These are phyloP conservation scores for Cherax destructor DNA, from an alignment of 1,140 invertebrate species.

Conservation along the genomic window DNA sequence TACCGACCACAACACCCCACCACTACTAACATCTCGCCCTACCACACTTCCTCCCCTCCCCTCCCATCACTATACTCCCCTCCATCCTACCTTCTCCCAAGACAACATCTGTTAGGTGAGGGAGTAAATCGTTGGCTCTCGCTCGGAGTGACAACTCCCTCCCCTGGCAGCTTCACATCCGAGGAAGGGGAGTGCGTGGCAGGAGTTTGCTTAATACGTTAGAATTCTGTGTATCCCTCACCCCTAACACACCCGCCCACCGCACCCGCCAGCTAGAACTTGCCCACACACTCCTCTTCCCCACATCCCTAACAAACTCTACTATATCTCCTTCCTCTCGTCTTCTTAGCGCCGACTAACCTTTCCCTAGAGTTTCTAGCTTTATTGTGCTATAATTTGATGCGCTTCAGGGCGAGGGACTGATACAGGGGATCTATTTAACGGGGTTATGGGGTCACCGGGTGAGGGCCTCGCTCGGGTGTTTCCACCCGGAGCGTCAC, in stretches of 20 bases:
- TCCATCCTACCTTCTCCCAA: not conserved
- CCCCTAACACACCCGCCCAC: constrained; percentile 13
- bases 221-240: not conserved
- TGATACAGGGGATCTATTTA: not conserved
- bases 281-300: not conserved
- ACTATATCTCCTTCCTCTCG: too few relatives aligned
- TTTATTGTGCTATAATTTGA: not conserved
- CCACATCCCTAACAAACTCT: not conserved
- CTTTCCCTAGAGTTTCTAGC: not conserved
- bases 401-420: not conserved
- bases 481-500: constrained; percentile 49
- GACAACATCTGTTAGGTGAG: not conserved
- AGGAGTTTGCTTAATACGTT: constrained; percentile 43
- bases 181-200: not conserved
- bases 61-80: too few relatives aligned
- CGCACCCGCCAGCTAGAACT: constrained; percentile 26
- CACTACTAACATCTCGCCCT: not conserved
- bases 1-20: not conserved
- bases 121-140: not conserved
- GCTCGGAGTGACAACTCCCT: too few relatives aligned
- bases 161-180: not conserved
- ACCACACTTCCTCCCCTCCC: too few relatives aligned
- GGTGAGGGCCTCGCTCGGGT: not conserved
- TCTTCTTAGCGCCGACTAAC: not conserved
- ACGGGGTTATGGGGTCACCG: constrained; percentile 26